Percentiles rank a stretch among this genome's conserved stretches.
phyloP scores from a whole-genome alignment of 2,888 invertebrate genomes.

The Papilio elwesi region DNA sequence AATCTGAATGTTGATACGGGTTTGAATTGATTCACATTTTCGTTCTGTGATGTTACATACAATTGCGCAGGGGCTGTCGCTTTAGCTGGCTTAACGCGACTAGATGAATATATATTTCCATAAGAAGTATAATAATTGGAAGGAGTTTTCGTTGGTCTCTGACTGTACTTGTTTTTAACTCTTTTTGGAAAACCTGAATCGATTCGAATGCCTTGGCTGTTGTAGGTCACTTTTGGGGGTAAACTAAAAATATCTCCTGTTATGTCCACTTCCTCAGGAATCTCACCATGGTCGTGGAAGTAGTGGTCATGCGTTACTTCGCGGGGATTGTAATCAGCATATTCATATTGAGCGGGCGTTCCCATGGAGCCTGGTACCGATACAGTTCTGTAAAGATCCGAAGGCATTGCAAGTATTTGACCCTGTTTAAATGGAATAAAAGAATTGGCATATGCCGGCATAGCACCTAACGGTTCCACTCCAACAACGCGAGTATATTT shows the following conservation, averaged over 20 bases:
- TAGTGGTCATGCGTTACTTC: conserved; percentile 82
- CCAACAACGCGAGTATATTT: conserved; percentile 58
- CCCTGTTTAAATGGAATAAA: conserved; percentile 63
- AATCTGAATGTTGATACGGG: conserved; percentile 63
- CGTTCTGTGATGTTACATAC: conserved; percentile 52
- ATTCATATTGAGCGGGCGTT: conserved; percentile 71
- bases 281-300: conserved; percentile 80
- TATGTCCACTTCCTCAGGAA: conserved; percentile 67
- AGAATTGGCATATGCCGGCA: conserved; percentile 59
- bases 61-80: conserved; percentile 55
- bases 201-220: conserved; percentile 68
- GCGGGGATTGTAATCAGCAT: conserved; percentile 73
- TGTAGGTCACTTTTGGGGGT: conserved; percentile 71
- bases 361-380: conserved; percentile 66
- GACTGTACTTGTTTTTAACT: conserved; percentile 59
- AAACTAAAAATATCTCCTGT: conserved; percentile 62
- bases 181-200: conserved; percentile 54
- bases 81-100: conserved; percentile 56
- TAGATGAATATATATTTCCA: conserved; percentile 68
- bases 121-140: conserved; percentile 71
- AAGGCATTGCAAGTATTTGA: conserved; percentile 62
- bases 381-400: conserved; percentile 59
- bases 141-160: conserved; percentile 60
- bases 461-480: conserved; percentile 59
- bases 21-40: conserved; percentile 60